Conservation (phyloP, 1,140 invertebrate species). For the Macrobrachium nipponense region DNA sequence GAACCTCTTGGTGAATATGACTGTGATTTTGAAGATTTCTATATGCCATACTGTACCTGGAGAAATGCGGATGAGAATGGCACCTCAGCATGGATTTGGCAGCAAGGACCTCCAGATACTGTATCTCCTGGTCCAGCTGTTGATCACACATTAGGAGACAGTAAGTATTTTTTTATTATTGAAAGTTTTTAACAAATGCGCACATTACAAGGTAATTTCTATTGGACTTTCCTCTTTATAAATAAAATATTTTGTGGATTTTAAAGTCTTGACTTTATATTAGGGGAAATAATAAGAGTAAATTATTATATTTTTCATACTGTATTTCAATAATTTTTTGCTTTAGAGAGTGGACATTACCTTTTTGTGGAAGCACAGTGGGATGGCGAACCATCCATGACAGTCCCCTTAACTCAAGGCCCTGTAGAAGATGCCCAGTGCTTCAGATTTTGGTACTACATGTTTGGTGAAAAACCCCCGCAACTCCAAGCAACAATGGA, state of each 20-base stretch:
- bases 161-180: background rate
- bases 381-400: constrained; percentile 4
- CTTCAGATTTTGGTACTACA: constrained; percentile 61
- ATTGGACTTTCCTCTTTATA: no score
- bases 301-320: background rate
- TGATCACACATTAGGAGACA: constrained; percentile 49
- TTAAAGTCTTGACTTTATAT: no score
- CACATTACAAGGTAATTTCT: no score
- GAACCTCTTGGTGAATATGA: constrained; percentile 52
- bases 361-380: constrained; percentile 46
- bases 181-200: no score
- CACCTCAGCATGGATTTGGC: constrained; percentile 35
- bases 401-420: constrained; percentile 10
- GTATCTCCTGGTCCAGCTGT: constrained; percentile 47
- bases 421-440: constrained; percentile 21
- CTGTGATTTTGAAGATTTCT: constrained; percentile 52
- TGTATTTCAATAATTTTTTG: background rate
- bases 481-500: constrained; percentile 24
- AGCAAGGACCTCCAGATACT: constrained; percentile 33
- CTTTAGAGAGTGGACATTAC: constrained; percentile 45
- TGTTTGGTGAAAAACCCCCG: constrained; percentile 50
- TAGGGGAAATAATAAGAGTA: background rate
- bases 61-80: constrained; percentile 3
- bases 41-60: constrained; percentile 45
- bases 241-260: no score